Conservation (phyloP, 1,140 invertebrate genomes). For the Procambarus virginalis region DNA sequence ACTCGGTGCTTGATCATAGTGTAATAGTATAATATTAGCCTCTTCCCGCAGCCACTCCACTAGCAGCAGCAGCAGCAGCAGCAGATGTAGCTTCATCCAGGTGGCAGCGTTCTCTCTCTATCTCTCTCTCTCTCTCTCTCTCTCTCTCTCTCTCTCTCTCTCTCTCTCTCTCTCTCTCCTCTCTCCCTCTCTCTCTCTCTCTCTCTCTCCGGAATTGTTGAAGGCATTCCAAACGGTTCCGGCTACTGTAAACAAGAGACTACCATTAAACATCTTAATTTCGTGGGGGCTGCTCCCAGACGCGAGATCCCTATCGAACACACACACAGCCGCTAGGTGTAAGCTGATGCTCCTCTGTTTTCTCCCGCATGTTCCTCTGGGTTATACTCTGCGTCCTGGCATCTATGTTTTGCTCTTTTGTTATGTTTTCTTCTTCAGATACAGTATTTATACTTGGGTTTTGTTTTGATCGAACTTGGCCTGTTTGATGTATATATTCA, state of each 20-base stretch:
- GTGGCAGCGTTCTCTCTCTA: too few species aligned
- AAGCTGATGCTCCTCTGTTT: neutral
- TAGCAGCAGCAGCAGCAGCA: too few species aligned
- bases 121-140: too few species aligned
- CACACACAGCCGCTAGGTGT: neutral
- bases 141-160: too few species aligned
- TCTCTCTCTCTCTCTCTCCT: too few species aligned
- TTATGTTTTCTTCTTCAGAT: neutral
- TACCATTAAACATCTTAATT: conserved; percentile 50
- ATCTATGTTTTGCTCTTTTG: neutral
- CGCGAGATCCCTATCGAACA: conserved; percentile 40
- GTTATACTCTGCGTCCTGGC: neutral
- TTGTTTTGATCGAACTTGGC: too few species aligned
- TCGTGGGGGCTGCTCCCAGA: conserved; percentile 25
- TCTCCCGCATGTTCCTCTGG: neutral
- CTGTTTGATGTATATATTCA: too few species aligned
- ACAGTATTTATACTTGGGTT: too few species aligned
- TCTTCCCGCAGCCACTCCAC: too few species aligned
- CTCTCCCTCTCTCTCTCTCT: too few species aligned
- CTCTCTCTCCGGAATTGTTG: conserved; percentile 18
- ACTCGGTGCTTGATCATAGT: neutral
- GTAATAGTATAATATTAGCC: neutral
- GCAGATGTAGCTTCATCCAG: too few species aligned
- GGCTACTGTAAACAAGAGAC: conserved; percentile 43
- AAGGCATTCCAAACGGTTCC: conserved; percentile 31